phyloP scores from a whole-genome alignment of 92 coral and sea anemone genomes.

The Zoanthus sociatus region DNA sequence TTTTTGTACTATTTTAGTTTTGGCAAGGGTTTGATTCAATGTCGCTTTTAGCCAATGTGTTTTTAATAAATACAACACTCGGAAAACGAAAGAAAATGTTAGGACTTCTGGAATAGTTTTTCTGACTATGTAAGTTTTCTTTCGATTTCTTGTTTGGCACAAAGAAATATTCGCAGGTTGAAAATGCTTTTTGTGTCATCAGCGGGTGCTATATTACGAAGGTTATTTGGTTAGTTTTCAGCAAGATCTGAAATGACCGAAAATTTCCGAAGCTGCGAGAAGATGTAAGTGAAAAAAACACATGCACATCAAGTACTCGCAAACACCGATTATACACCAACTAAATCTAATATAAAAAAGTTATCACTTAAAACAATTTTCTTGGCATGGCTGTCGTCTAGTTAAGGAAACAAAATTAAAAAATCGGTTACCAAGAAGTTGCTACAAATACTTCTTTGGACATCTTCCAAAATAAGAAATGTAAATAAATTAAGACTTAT shows the following conservation, averaged over 20 bases:
- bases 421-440: slow-evolving; percentile 4
- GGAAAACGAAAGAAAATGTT: not conserved
- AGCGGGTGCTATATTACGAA: not conserved
- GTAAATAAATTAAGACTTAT: slow-evolving; percentile 28
- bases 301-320: not conserved
- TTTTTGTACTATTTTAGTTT: slow-evolving; percentile 15
- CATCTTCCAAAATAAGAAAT: slow-evolving; percentile 1
- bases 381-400: not conserved
- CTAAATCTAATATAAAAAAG: slow-evolving; percentile 17
- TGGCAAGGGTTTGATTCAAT: not conserved
- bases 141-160: not conserved
- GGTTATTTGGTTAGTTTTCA: not conserved
- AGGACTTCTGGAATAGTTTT: not conserved
- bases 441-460: not conserved
- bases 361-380: slow-evolving; percentile 29
- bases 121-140: slow-evolving; percentile 16
- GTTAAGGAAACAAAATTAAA: slow-evolving; percentile 13
- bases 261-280: not conserved
- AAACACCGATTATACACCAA: not conserved
- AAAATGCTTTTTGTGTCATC: not conserved
- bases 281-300: not conserved
- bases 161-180: not conserved
- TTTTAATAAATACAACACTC: not conserved
- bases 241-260: not conserved
- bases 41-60: not conserved